Percentiles rank a stretch among this genome's conserved stretches.
Conservation (phyloP, 2,113 vertebrate species). For the Nothoprocta pentlandii region DNA sequence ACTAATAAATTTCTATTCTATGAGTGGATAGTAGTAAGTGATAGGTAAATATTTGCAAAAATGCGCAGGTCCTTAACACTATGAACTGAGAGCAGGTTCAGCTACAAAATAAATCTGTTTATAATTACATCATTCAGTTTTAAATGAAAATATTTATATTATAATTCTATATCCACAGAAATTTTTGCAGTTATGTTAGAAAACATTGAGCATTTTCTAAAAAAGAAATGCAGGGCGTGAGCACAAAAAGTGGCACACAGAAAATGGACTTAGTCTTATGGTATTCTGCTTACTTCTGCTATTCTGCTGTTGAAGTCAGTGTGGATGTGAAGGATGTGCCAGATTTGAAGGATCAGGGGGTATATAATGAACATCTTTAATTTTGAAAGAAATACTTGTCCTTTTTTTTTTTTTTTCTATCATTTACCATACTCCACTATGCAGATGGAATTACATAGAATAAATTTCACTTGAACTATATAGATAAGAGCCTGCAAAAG, state of each 20-base stretch:
- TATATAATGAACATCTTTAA: neutral
- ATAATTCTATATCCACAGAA: neutral
- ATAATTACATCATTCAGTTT: neutral
- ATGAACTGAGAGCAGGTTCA: neutral
- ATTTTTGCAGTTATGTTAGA: neutral
- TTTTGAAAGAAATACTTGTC: neutral
- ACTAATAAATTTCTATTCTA: neutral
- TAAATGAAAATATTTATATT: neutral
- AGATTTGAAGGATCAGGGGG: neutral
- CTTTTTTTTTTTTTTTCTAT: neutral
- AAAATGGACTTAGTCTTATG: neutral
- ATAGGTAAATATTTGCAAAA: neutral
- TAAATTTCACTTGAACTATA: neutral
- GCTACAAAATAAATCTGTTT: neutral
- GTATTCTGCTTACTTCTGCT: neutral
- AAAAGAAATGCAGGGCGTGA: rapidly evolving
- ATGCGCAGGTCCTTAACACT: neutral
- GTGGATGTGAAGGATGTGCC: neutral
- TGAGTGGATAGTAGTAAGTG: neutral
- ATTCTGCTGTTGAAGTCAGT: neutral
- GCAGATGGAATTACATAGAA: neutral
- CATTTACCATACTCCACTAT: neutral
- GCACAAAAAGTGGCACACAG: neutral
- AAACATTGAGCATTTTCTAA: neutral
- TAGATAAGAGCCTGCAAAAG: neutral